These are phyloP conservation scores for Nipponia nippon DNA, from an alignment of 2,113 vertebrate species.

Conservation along the genomic window DNA sequence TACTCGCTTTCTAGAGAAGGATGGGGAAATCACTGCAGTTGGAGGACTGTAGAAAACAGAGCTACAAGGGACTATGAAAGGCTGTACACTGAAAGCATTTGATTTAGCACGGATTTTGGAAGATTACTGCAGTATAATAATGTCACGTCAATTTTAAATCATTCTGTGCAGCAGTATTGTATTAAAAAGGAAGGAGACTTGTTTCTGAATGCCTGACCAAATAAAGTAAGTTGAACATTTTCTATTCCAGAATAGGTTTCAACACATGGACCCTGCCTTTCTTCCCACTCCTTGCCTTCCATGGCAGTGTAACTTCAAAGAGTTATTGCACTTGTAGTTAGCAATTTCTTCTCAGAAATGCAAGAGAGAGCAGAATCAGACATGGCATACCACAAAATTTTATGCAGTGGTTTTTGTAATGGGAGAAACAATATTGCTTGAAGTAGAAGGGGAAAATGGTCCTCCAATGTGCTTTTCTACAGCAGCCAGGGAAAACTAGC, in stretches of 20 bases:
- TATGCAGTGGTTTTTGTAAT: constrained; percentile 25
- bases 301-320: background rate
- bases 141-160: background rate
- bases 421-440: constrained; percentile 20
- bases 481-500: constrained; percentile 3
- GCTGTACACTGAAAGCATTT: background rate
- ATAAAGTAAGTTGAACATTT: background rate
- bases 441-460: constrained; percentile 10
- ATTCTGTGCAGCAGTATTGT: background rate
- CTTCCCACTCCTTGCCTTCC: background rate
- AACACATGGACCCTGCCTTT: background rate
- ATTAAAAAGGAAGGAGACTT: background rate
- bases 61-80: background rate
- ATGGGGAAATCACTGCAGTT: background rate
- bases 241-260: background rate
- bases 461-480: constrained; percentile 23
- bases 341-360: background rate
- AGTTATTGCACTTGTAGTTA: background rate
- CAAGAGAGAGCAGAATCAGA: background rate
- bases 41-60: background rate
- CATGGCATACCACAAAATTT: constrained; percentile 16
- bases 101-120: constrained; percentile 1
- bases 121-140: background rate
- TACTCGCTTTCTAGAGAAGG: background rate
- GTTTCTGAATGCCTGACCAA: background rate